phyloP scores from a whole-genome alignment of 1,140 invertebrate genomes.

The Ceratosolen solmsi region DNA sequence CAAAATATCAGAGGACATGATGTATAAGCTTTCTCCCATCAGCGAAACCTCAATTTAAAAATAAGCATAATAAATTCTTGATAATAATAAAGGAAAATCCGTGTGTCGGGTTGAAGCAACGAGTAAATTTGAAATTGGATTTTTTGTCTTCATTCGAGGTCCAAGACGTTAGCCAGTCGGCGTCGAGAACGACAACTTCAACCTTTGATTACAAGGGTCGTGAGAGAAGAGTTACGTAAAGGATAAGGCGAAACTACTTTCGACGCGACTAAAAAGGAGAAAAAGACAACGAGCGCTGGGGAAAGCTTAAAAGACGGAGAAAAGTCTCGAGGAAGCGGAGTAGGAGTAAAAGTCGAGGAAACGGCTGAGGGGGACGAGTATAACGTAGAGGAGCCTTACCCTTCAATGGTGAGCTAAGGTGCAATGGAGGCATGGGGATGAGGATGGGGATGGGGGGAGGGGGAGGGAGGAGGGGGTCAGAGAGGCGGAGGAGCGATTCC shows the following conservation, averaged over 20 bases:
- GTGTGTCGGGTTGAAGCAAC: not conserved
- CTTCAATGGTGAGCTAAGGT: constrained; percentile 11
- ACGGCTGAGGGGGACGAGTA: constrained; percentile 23
- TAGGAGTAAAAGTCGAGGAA: not conserved
- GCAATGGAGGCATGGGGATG: not conserved
- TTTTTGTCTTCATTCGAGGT: constrained; percentile 3
- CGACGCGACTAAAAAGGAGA: not conserved
- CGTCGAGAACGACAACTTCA: not conserved
- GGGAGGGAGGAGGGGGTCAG: not conserved
- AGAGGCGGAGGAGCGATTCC: constrained; percentile 18
- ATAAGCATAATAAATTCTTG: not conserved
- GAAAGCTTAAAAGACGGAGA: constrained; percentile 5
- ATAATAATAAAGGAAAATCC: not conserved
- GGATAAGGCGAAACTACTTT: constrained; percentile 19
- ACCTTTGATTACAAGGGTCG: not conserved
- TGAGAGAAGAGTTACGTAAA: constrained; percentile 5
- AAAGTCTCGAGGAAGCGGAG: not conserved
- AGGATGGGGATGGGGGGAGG: not conserved
- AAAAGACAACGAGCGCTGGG: not conserved
- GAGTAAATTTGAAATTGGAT: constrained; percentile 23
- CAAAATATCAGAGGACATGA: too few relatives aligned
- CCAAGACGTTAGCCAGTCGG: not conserved
- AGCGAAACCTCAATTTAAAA: not conserved
- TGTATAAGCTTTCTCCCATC: not conserved
- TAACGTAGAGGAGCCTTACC: constrained; percentile 29